phyloP scores from a whole-genome alignment of 2,888 invertebrate species.

The Poecilobothrus nobilitatus region DNA sequence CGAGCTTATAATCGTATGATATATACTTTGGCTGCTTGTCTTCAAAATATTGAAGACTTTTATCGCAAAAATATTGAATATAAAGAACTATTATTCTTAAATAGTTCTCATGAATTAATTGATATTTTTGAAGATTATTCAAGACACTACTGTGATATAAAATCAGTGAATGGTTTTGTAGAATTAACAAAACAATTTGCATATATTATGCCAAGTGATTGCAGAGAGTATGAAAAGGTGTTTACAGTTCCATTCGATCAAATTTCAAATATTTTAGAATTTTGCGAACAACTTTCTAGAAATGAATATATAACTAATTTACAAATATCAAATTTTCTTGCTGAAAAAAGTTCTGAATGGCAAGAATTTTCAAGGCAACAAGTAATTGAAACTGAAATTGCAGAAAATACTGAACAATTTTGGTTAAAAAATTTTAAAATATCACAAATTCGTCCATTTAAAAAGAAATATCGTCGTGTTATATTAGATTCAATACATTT shows the following conservation, averaged over 20 bases:
- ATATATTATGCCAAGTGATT: conserved; percentile 38
- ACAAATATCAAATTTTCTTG: conserved; percentile 27
- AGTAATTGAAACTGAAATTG: conserved; percentile 37
- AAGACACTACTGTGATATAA: conserved; percentile 61
- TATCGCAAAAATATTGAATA: conserved; percentile 57
- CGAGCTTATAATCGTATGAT: conserved; percentile 60
- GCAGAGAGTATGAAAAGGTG: conserved; percentile 31
- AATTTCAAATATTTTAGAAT: conserved; percentile 34
- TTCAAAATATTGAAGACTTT: conserved; percentile 61
- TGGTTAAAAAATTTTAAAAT: conserved; percentile 43
- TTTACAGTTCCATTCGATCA: conserved; percentile 37
- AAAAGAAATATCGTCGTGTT: conserved; percentile 60
- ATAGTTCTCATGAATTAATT: conserved; percentile 62
- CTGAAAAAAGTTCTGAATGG: conserved; percentile 36
- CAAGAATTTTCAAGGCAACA: conserved; percentile 32
- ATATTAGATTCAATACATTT: conserved; percentile 67
- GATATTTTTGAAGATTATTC: conserved; percentile 63
- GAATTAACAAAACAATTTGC: conserved; percentile 56
- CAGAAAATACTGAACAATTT: conserved; percentile 38
- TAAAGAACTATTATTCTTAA: conserved; percentile 59
- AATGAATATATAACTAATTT: conserved; percentile 22
- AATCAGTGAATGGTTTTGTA: conserved; percentile 60
- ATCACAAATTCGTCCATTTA: conserved; percentile 37
- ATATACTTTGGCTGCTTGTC: conserved; percentile 58
- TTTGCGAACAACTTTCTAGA: conserved; percentile 34